Conservation (phyloP, 2,113 vertebrate genomes). For the Xyliphius kryptos region DNA sequence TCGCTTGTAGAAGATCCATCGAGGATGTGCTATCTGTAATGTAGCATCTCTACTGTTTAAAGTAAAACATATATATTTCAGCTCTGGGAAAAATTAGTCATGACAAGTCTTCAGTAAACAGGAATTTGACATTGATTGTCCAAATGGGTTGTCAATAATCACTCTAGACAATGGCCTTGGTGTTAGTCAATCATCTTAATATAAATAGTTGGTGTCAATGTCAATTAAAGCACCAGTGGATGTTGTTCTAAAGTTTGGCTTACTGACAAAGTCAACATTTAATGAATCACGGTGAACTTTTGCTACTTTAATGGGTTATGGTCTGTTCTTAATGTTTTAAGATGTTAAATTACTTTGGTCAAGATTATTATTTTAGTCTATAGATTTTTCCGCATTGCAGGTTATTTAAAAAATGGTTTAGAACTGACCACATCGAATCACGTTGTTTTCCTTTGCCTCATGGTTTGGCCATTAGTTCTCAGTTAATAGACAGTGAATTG, state of each 20-base stretch:
- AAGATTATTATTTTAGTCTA: background rate
- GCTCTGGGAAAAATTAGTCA: constrained; percentile 1
- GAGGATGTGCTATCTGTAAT: no score
- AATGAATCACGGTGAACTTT: background rate
- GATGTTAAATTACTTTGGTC: background rate
- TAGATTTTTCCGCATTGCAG: background rate
- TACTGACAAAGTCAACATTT: background rate
- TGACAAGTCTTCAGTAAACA: constrained; percentile 46
- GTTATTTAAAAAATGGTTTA: background rate
- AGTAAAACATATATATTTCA: constrained; percentile 17
- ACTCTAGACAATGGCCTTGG: constrained; percentile 62
- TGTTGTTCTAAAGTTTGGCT: constrained; percentile 35
- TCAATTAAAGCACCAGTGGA: constrained; percentile 55
- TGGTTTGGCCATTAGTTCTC: background rate
- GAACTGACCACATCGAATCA: background rate
- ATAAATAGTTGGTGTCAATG: constrained; percentile 69
- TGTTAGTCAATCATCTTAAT: constrained; percentile 73
- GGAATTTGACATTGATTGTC: constrained; percentile 56
- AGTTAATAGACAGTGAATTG: background rate
- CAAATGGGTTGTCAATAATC: constrained; percentile 66
- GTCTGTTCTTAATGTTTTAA: background rate
- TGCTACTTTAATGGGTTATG: background rate
- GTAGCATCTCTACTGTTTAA: no score
- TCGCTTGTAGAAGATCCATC: no score
- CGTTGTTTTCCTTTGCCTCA: background rate